Evolutionary conservation across 2,888 invertebrate genomes (phyloP).

Genomic region (Disparrhopalites patrizii): DNA sequence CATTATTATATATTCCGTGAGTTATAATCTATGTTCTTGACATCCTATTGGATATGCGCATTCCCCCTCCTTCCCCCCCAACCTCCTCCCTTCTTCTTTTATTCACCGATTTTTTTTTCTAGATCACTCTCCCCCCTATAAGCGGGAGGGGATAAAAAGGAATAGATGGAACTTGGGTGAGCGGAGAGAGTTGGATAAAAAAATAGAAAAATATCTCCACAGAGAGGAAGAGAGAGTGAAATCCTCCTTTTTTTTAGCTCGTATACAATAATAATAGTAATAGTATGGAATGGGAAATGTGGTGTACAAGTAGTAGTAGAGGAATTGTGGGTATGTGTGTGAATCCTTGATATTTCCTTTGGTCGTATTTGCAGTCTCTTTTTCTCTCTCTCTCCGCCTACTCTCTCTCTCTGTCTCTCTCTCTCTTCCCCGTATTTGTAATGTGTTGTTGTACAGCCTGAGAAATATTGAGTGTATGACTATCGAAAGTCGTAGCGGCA

Average conservation of each 20-base stretch:
- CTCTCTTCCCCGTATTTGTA: not conserved
- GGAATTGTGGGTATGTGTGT: no score
- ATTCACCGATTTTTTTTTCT: not conserved
- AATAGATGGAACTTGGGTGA: no score
- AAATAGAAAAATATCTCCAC: no score
- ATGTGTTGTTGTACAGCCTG: constrained; percentile 22
- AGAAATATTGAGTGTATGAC: constrained; percentile 25
- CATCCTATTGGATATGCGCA: not conserved
- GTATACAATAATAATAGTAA: no score
- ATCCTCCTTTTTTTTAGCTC: not conserved
- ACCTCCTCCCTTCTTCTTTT: not conserved
- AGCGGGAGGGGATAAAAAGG: no score
- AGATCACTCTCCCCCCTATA: not conserved
- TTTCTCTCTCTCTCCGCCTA: not conserved
- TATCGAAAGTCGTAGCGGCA: constrained; percentile 18
- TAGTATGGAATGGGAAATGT: no score
- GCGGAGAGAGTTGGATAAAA: no score
- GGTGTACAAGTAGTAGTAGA: no score
- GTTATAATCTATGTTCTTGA: constrained; percentile 9
- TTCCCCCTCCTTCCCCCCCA: not conserved
- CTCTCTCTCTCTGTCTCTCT: constrained; percentile 2
- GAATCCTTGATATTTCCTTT: no score
- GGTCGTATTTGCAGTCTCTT: no score
- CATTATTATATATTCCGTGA: no score
- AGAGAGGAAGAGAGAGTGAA: no score